Base-by-base conservation (phyloP, 2,113 vertebrate genomes). In the Scolopax mira region DNA sequence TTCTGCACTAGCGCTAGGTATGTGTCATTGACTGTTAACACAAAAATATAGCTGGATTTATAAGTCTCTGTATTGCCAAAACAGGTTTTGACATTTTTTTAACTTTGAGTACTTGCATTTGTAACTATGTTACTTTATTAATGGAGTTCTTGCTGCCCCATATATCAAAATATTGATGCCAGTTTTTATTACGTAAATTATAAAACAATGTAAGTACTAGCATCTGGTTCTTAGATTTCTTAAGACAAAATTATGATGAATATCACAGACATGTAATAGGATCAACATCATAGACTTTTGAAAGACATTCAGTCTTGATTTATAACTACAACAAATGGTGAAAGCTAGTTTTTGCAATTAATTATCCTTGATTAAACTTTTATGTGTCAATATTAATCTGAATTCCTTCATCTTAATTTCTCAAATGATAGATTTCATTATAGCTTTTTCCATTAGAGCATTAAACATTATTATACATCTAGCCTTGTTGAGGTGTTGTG, bases 281-380 rank as follows among this genome's bases (percentile, higher is more conserved):
- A 30, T 66, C 31, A 46, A 51, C 18, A 37, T 58, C 2, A 6
- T 0, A 71, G 55, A 61, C 67, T 80, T 73, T 9, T 54, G 72
- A 90, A 86, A 92, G 52, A 31, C 35, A 42, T 72, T 85, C 28
- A 48, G n/a, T 58, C 60, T 79, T 90, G 31, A 90, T 90, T 83
- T 90, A 80, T 88, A 91, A 37, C 25, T 58, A 41, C 15, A 78
- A 70, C n/a, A 89, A 86, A 71, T 35, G 8, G 5, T 54, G 25
- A 66, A 23, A 42, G 21, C 6, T 71, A 19, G 10, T 25, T 87
- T 94, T 58, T 64, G 14, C 6, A 87, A 69, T 79, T 85, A 82
- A 85, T 89, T 88, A 55, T 57, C 16, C 51, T 85, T 87, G 31
- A 84, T 81, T 89, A 91, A 82, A 79, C 9, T 52, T 91, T 71